Percentiles rank a stretch among this genome's conserved stretches.
Evolutionary conservation across 2,113 vertebrate genomes (phyloP).

Genomic region (Grallaria varia): DNA sequence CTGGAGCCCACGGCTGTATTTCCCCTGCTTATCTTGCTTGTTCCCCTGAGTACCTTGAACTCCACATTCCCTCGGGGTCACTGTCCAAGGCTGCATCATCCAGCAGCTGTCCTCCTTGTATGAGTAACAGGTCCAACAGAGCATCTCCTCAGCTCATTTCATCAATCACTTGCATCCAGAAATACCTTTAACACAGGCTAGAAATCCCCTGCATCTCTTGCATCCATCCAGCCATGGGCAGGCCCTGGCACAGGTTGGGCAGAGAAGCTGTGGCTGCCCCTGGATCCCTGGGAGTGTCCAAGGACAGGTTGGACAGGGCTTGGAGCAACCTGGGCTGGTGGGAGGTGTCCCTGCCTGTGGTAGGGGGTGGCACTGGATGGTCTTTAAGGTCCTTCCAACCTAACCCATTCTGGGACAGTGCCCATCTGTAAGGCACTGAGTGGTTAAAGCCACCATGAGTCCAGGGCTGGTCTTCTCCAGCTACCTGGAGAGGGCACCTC

Average conservation of each 20-base stretch:
- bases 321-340: neutral
- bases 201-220: neutral
- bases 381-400: neutral
- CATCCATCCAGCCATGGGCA: neutral
- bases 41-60: neutral
- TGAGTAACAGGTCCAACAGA: neutral
- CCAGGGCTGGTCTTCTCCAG: too few species aligned
- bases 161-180: neutral
- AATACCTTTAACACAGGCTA: neutral
- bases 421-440: neutral
- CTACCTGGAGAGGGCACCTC: too few species aligned
- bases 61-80: neutral
- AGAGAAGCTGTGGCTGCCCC: neutral
- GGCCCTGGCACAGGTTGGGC: neutral
- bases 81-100: neutral
- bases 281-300: neutral
- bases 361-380: neutral
- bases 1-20: neutral
- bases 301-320: neutral
- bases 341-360: neutral
- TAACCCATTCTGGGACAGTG: too few species aligned
- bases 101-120: neutral
- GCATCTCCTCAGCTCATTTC: neutral
- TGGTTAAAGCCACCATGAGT: neutral
- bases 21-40: neutral